Evolutionary conservation across 35 echinoderm and acorn worm genomes (phyloP), one percentile per base, ranked within the genome.

Genomic region (Heliocidaris erythrogramma): DNA sequence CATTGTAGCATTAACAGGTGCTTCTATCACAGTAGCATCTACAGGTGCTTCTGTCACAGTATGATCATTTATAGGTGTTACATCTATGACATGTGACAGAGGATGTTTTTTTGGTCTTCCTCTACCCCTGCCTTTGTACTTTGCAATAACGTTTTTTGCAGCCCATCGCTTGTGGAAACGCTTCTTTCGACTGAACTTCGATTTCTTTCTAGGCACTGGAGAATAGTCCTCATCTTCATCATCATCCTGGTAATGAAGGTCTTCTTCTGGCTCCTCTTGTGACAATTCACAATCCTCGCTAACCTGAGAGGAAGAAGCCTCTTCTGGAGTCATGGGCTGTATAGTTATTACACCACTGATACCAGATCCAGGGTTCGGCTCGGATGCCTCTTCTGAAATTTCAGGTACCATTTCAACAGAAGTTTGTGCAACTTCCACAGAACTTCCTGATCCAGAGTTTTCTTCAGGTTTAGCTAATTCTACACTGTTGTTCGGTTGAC

Each of bases 151-250:
- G 48, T 92, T 92, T 49, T 59, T 92, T 13, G 50, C 50, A 56
- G 91, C 91, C 91, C 91, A 92, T 30, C 91, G 48, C 91, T 92
- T 92, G 91, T 49, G 47, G 29, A 92, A 52, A 89, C 87, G 87
- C 87, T 48, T 89, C 30, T 59, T 92, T 24, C 91, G 47, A 30
- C 49, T 30, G 21, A 92, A 30, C 49, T 92, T 92, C 10, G 31
- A 48, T 48, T 92, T 92, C 91, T 92, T 92, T 92, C 49, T 52
- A 30, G 49, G 48, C 47, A 92, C 91, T 50, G 91, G 91, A 49
- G 91, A 92, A 92, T 92, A 92, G 50, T 92, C 91, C 49, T 92
- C 91, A 92, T 92, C 91, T 48, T 92, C 91, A 92, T 92, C 48
- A 59, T 92, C 91, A 59, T 92, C 91, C 16, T 59, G 91, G 49